Percentiles rank a stretch among this genome's conserved stretches.
These are phyloP conservation scores for Pheosia gnoma DNA, from an alignment of 2,888 invertebrate genomes.

Conservation along the genomic window DNA sequence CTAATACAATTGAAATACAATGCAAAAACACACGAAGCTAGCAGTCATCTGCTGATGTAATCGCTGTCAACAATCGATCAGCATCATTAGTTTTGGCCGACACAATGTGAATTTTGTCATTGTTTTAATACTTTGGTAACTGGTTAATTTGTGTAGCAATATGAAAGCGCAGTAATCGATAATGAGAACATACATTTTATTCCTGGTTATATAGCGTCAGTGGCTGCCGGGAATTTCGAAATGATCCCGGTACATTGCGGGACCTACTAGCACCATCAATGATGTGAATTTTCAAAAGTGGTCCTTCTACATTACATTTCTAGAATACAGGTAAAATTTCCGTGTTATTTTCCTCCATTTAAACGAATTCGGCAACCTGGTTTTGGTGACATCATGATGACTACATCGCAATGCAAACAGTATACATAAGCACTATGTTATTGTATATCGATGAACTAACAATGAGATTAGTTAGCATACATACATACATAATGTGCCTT, in stretches of 20 bases:
- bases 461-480: neutral
- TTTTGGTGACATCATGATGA: slow-evolving; percentile 7
- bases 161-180: neutral
- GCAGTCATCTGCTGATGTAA: slow-evolving; percentile 8
- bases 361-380: neutral
- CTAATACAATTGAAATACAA: neutral
- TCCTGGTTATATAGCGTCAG: too few species aligned
- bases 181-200: neutral
- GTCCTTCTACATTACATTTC: neutral
- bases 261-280: neutral
- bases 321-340: neutral
- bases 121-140: slow-evolving; percentile 4
- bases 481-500: neutral
- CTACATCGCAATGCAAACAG: neutral
- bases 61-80: neutral
- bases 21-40: neutral
- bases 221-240: too few species aligned
- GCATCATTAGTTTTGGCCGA: slow-evolving; percentile 1
- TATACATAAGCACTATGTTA: neutral
- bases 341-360: neutral
- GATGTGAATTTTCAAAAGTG: too few species aligned
- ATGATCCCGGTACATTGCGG: too few species aligned
- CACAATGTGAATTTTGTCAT: slow-evolving; percentile 13
- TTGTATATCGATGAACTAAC: neutral
- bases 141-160: too few species aligned